phyloP scores from a whole-genome alignment of 23 tunicate species.

The Trididemnum nubilum region DNA sequence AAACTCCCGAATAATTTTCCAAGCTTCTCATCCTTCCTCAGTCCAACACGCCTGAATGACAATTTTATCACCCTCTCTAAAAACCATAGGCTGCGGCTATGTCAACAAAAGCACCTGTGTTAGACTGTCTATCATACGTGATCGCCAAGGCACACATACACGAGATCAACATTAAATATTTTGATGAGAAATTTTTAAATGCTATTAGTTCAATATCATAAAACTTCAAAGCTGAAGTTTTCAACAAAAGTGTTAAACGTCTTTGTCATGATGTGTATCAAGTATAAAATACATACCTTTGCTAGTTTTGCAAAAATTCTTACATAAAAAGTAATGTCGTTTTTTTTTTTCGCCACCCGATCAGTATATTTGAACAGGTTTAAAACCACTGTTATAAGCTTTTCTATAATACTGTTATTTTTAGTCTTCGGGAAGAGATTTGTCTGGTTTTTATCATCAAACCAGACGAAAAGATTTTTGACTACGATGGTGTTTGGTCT shows the following conservation, averaged over 20 bases:
- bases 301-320: conserved; percentile 6
- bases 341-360: not conserved
- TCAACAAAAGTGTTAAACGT: conserved; percentile 13
- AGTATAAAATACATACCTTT: conserved; percentile 14
- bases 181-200: conserved; percentile 9
- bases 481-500: too few relatives aligned
- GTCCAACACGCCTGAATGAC: conserved; percentile 23
- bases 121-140: not conserved
- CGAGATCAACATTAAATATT: conserved; percentile 1
- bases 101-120: not conserved
- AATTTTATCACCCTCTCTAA: conserved; percentile 8
- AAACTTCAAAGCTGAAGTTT: not conserved
- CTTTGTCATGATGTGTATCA: conserved; percentile 21
- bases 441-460: too few relatives aligned
- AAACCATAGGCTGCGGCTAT: not conserved
- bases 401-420: too few relatives aligned
- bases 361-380: too few relatives aligned
- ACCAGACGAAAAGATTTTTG: too few relatives aligned
- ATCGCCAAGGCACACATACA: not conserved
- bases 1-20: conserved; percentile 9
- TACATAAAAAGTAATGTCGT: not conserved
- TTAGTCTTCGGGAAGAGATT: too few relatives aligned
- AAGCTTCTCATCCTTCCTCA: conserved; percentile 10
- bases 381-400: too few relatives aligned
- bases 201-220: conserved; percentile 10